Evolutionary conservation across 1,140 invertebrate species (phyloP).

Genomic region (Conus ventricosus): DNA sequence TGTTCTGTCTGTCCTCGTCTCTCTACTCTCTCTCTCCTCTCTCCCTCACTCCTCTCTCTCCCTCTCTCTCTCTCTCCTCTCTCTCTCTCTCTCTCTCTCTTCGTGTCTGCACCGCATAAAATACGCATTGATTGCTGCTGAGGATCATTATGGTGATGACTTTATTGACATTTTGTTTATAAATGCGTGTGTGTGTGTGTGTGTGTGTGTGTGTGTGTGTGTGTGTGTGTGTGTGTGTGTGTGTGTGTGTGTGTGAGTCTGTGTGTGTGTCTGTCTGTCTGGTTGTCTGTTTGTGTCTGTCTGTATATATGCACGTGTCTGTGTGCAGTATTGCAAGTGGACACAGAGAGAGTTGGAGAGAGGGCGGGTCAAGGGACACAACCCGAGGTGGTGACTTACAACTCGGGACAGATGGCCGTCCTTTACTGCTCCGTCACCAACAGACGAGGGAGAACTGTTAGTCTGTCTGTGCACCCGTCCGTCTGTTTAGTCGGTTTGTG

Average conservation of each 20-base stretch:
- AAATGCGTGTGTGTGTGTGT: too few relatives aligned
- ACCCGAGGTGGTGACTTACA: constrained; percentile 27
- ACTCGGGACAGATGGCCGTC: constrained; percentile 43
- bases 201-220: too few relatives aligned
- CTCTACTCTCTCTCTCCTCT: not conserved
- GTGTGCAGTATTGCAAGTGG: constrained; percentile 3
- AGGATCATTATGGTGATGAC: too few relatives aligned
- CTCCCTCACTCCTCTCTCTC: too few relatives aligned
- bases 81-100: constrained; percentile 1
- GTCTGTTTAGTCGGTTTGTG: not conserved
- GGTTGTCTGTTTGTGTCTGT: not conserved
- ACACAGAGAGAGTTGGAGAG: constrained; percentile 7
- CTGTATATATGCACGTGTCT: not conserved
- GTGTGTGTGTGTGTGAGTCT: too few relatives aligned
- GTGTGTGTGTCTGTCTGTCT: not conserved
- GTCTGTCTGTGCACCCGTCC: constrained; percentile 10
- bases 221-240: too few relatives aligned
- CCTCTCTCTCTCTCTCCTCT: not conserved
- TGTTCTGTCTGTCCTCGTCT: not conserved
- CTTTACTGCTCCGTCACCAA: constrained; percentile 47
- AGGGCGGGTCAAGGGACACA: not conserved
- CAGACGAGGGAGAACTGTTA: constrained; percentile 46
- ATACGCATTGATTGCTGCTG: too few relatives aligned
- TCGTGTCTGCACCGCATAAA: not conserved
- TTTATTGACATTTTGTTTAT: too few relatives aligned